phyloP scores from a whole-genome alignment of 2,888 invertebrate genomes.

The Nemoura dubitans region DNA sequence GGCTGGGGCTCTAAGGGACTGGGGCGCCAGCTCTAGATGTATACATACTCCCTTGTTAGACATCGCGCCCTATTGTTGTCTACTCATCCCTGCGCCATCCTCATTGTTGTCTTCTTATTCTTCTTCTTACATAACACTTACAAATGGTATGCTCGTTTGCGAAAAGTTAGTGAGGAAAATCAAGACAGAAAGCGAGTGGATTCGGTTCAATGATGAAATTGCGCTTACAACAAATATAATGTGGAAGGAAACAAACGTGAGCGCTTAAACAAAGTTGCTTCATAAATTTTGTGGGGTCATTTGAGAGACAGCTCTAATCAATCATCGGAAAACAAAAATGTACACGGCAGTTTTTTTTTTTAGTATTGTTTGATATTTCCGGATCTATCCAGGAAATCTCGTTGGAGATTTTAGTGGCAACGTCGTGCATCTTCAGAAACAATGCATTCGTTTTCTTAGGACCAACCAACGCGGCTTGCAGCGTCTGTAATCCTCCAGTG shows the following conservation, averaged over 20 bases:
- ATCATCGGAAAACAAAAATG: not conserved
- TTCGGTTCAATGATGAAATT: not conserved
- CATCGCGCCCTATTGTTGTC: slow-evolving; percentile 23
- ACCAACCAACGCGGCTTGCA: not conserved
- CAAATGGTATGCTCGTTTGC: slow-evolving; percentile 35
- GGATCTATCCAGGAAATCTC: no score
- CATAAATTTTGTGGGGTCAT: not conserved
- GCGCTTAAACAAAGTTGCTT: not conserved
- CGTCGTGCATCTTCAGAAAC: no score
- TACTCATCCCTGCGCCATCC: not conserved
- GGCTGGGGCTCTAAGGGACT: no score
- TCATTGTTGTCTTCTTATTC: slow-evolving; percentile 33
- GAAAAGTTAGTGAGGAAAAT: not conserved
- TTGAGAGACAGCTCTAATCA: not conserved
- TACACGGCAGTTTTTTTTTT: no score
- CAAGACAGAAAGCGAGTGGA: not conserved
- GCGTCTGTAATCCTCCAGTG: not conserved
- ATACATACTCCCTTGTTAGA: slow-evolving; percentile 3
- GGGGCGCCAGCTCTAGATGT: not conserved
- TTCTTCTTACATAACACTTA: slow-evolving; percentile 35
- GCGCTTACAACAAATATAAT: not conserved
- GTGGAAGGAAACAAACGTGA: not conserved
- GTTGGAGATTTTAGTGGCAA: no score
- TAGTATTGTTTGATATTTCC: no score
- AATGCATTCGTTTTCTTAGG: not conserved